Conservation (phyloP, 2,113 vertebrate species). For the Ptychochromis oligacanthus region DNA sequence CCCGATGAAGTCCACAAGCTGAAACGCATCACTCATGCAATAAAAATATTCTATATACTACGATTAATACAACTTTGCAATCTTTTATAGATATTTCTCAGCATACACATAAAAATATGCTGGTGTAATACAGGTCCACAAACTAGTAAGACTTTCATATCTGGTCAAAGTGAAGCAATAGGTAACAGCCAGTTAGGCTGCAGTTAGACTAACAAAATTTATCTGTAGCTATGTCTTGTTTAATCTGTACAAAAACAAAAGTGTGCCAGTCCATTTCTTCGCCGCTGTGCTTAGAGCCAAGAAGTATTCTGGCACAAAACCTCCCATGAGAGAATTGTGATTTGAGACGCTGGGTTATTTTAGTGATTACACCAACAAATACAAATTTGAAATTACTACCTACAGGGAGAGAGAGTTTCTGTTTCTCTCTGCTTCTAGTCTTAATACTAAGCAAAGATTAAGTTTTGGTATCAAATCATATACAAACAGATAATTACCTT, state of each 20-base stretch:
- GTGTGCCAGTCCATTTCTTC: not conserved
- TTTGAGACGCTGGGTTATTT: not conserved
- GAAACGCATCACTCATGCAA: not conserved
- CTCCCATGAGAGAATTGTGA: not conserved
- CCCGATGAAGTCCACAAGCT: not conserved
- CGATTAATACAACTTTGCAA: not conserved
- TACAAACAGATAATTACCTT: constrained; percentile 78
- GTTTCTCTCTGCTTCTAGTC: not conserved
- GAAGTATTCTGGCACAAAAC: not conserved
- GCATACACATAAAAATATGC: not conserved
- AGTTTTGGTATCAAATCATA: not conserved
- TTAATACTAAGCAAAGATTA: not conserved
- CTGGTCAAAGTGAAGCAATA: not conserved
- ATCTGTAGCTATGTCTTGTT: not conserved
- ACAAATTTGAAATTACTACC: not conserved
- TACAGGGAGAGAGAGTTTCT: not conserved
- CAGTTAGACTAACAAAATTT: not conserved
- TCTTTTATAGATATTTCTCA: not conserved
- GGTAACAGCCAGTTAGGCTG: not conserved
- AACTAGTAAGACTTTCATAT: not conserved
- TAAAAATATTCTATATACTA: not conserved
- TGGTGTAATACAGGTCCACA: not conserved
- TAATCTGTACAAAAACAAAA: not conserved
- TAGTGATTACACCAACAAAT: not conserved
- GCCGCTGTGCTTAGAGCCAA: not conserved